A percentile compares a stretch with the other conserved stretches of the same genome.
phyloP scores from a whole-genome alignment of 1,140 invertebrate species.

The Eubasilissa regina region DNA sequence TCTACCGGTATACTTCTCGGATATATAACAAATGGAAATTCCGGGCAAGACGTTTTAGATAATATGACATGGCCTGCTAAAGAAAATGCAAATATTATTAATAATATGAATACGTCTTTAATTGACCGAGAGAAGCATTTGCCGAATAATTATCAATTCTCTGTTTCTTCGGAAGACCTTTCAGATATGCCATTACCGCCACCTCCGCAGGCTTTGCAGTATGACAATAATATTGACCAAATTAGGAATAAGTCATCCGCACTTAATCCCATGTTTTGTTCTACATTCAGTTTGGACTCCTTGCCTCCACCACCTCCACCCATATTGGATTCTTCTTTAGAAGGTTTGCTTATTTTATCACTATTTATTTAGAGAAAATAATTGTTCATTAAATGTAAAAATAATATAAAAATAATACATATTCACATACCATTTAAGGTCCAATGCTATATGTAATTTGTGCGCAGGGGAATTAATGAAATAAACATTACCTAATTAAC shows the following conservation, averaged over 20 bases:
- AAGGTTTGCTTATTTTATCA: constrained; percentile 56
- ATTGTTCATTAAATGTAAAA: too few relatives aligned
- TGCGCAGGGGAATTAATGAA: too few relatives aligned
- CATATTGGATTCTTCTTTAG: constrained; percentile 64
- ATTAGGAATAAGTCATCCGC: constrained; percentile 13
- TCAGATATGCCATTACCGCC: constrained; percentile 72
- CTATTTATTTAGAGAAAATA: constrained; percentile 2
- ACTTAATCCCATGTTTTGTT: constrained; percentile 76
- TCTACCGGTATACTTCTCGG: constrained; percentile 49
- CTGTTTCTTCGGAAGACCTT: constrained; percentile 34
- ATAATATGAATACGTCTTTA: background rate
- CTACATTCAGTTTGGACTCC: constrained; percentile 82
- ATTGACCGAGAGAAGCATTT: background rate
- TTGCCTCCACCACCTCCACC: constrained; percentile 85
- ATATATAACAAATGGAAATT: constrained; percentile 37
- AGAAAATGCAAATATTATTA: background rate
- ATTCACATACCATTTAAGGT: too few relatives aligned
- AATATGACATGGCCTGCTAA: background rate
- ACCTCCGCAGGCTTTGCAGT: constrained; percentile 69
- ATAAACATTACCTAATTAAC: too few relatives aligned
- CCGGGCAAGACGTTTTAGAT: background rate
- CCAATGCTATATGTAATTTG: too few relatives aligned
- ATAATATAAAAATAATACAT: too few relatives aligned
- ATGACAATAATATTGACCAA: constrained; percentile 27
- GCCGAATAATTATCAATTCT: constrained; percentile 11